phyloP scores from a whole-genome alignment of 2,113 vertebrate species.

The Chroicocephalus ridibundus region DNA sequence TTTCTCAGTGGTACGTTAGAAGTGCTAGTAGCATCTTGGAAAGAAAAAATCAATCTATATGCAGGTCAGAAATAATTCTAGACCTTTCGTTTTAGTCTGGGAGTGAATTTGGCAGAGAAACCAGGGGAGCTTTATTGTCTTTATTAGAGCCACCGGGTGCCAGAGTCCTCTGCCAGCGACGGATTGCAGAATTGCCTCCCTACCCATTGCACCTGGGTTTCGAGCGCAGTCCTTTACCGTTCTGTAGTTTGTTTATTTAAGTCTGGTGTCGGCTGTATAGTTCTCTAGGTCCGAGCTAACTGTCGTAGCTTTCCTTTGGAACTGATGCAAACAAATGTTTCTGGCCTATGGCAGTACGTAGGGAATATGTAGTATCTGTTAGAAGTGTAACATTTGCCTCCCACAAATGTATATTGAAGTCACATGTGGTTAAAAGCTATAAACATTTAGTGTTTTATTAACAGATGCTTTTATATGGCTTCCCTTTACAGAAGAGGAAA shows the following conservation, averaged over 20 bases:
- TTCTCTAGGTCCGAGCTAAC: not conserved
- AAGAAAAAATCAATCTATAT: not conserved
- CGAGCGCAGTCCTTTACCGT: not conserved
- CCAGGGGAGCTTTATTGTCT: not conserved
- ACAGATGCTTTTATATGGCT: not conserved
- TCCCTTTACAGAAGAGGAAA: not conserved
- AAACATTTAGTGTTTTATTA: not conserved
- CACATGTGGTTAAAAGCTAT: not conserved
- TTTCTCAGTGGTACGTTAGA: not conserved
- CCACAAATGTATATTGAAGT: not conserved
- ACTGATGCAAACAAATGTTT: not conserved
- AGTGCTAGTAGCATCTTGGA: not conserved
- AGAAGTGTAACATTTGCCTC: not conserved
- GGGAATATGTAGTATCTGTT: not conserved
- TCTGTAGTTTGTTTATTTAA: not conserved
- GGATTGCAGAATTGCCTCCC: not conserved
- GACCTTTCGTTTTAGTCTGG: not conserved
- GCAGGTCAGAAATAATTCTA: not conserved
- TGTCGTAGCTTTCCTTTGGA: not conserved
- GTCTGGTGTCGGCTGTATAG: not conserved
- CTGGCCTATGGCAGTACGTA: not conserved
- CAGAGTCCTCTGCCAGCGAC: not conserved
- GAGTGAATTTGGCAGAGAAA: not conserved
- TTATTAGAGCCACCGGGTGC: not conserved
- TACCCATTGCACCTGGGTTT: not conserved